phyloP scores from a whole-genome alignment of 1,140 invertebrate species.

The Phortica variegata region DNA sequence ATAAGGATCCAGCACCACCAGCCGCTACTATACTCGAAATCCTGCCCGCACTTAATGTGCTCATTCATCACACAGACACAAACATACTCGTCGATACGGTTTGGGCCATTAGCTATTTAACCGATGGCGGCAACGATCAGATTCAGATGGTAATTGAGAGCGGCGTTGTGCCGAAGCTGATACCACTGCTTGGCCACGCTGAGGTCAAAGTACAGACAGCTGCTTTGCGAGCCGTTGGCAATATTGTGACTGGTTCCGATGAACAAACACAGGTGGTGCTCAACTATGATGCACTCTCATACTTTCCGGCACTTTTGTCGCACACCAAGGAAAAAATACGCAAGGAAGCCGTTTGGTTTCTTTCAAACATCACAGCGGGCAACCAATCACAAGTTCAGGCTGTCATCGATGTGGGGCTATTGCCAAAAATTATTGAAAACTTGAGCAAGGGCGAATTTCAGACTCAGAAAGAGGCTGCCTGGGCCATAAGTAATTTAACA shows the following conservation, averaged over 20 bases:
- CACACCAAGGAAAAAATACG: slow-evolving; percentile 80
- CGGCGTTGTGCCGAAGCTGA: slow-evolving; percentile 89
- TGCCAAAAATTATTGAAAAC: slow-evolving; percentile 94
- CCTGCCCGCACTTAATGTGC: slow-evolving; percentile 87
- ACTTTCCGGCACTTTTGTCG: slow-evolving; percentile 85
- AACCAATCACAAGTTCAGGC: slow-evolving; percentile 96
- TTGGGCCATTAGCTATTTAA: slow-evolving; percentile 98
- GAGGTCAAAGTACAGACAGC: slow-evolving; percentile 98
- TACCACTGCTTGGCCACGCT: slow-evolving; percentile 91
- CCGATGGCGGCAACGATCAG: slow-evolving; percentile 97
- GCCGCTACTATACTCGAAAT: slow-evolving; percentile 87
- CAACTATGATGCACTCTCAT: slow-evolving; percentile 87
- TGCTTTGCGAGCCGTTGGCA: slow-evolving; percentile 93
- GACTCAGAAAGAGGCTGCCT: slow-evolving; percentile 98
- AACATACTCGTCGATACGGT: slow-evolving; percentile 99
- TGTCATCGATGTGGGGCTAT: slow-evolving; percentile 90
- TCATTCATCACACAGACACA: slow-evolving; percentile 94
- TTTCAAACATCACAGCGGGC: slow-evolving; percentile 98
- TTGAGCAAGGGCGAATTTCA: slow-evolving; percentile 95
- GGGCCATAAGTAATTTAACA: slow-evolving; percentile 98
- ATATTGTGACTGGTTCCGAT: slow-evolving; percentile 98
- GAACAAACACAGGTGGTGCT: slow-evolving; percentile 96
- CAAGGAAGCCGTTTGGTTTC: slow-evolving; percentile 97
- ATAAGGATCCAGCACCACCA: slow-evolving; percentile 91
- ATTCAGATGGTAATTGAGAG: slow-evolving; percentile 99